phyloP scores from a whole-genome alignment of 1,140 invertebrate species.

The Lepidurus arcticus region DNA sequence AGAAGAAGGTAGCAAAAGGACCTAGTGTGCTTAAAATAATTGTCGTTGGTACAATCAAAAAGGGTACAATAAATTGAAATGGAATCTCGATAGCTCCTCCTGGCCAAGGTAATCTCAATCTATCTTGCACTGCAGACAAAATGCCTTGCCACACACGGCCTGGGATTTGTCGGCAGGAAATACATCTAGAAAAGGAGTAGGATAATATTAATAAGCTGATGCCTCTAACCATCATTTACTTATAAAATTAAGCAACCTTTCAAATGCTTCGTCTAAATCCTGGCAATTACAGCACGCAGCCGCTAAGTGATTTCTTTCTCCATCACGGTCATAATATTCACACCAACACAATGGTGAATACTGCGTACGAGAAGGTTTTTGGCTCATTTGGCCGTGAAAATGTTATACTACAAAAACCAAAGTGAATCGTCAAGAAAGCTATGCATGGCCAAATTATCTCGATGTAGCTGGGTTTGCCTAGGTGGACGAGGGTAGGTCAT shows the following conservation, averaged over 20 bases:
- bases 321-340: slow-evolving; percentile 26
- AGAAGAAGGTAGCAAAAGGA: neutral
- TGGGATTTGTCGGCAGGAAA: slow-evolving; percentile 7
- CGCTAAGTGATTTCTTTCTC: slow-evolving; percentile 24
- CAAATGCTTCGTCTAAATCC: slow-evolving; percentile 11
- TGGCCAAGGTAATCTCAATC: slow-evolving; percentile 20
- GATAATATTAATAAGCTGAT: too few species aligned
- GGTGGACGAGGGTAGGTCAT: too few species aligned
- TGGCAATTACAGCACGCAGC: slow-evolving; percentile 11
- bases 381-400: neutral
- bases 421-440: neutral
- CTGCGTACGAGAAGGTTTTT: neutral
- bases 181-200: slow-evolving; percentile 3
- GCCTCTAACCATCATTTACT: neutral
- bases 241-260: neutral
- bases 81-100: slow-evolving; percentile 24
- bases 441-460: too few species aligned
- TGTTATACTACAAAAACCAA: neutral
- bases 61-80: neutral
- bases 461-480: too few species aligned
- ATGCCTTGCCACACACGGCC: neutral
- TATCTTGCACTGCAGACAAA: neutral
- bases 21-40: neutral
- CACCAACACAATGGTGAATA: slow-evolving; percentile 17
- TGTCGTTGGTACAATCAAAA: slow-evolving; percentile 8